A percentile compares a stretch with the other conserved stretches of the same genome.
Evolutionary conservation across 2,797 vertebrate genomes (phyloP).

Genomic region (Pipistrellus nathusii): DNA sequence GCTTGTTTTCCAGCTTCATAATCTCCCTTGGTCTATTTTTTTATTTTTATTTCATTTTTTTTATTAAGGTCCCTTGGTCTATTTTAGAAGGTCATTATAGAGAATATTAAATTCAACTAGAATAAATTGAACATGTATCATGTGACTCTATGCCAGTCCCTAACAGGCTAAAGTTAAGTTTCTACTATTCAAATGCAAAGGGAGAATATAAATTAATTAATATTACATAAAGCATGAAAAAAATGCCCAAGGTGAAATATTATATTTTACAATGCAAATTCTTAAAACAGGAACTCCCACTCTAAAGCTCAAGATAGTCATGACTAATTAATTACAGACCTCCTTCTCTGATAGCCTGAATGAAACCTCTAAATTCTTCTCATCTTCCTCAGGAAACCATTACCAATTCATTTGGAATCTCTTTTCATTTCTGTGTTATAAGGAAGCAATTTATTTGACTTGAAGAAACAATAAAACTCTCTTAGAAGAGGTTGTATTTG

Average conservation of each 20-base stretch:
- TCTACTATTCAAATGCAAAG: constrained; percentile 36
- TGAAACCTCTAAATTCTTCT: not conserved
- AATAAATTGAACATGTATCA: not conserved
- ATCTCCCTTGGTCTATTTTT: not conserved
- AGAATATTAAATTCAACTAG: constrained; percentile 5
- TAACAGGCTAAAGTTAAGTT: not conserved
- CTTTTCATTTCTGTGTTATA: not conserved
- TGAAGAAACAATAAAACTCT: not conserved
- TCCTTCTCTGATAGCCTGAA: not conserved
- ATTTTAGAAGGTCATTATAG: not conserved
- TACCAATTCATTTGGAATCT: constrained; percentile 6
- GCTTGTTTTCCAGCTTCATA: not conserved
- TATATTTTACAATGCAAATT: constrained; percentile 33
- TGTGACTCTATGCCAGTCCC: not conserved
- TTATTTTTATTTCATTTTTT: too few relatives aligned
- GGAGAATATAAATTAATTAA: constrained; percentile 2
- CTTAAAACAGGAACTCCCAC: not conserved
- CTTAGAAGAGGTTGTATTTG: constrained; percentile 12
- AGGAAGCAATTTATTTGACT: not conserved
- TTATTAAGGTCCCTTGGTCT: not conserved
- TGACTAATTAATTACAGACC: constrained; percentile 11
- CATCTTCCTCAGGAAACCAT: not conserved
- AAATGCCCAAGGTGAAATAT: not conserved
- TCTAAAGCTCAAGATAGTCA: constrained; percentile 16
- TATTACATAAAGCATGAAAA: not conserved